Conservation (phyloP, 2,888 invertebrate species). For the Xanthorhoe designata region DNA sequence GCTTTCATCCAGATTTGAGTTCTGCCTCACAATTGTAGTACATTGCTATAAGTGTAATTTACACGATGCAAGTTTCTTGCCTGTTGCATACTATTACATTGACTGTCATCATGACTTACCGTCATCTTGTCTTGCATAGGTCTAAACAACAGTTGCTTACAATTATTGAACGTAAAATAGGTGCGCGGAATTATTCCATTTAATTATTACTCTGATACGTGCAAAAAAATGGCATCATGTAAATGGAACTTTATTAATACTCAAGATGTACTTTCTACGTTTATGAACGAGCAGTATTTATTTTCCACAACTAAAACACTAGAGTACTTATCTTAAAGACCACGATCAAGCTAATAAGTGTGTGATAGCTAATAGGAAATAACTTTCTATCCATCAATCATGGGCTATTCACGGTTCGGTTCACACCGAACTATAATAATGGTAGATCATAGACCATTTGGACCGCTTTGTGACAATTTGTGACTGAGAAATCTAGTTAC, state of each 20-base stretch:
- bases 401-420: slow-evolving; percentile 65
- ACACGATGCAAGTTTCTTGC: too few relatives aligned
- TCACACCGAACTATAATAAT: slow-evolving; percentile 68
- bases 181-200: too few relatives aligned
- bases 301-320: not conserved
- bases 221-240: too few relatives aligned
- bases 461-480: slow-evolving; percentile 57
- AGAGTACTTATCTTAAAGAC: slow-evolving; percentile 38
- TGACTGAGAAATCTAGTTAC: slow-evolving; percentile 56
- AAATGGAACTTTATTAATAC: too few relatives aligned
- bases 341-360: slow-evolving; percentile 51
- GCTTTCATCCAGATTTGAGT: not conserved
- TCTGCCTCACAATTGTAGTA: not conserved
- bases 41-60: not conserved
- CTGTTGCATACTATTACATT: too few relatives aligned
- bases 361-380: slow-evolving; percentile 55
- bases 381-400: slow-evolving; percentile 81
- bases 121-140: too few relatives aligned
- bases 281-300: not conserved
- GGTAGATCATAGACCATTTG: slow-evolving; percentile 61
- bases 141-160: too few relatives aligned
- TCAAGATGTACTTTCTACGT: not conserved
- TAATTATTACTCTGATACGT: too few relatives aligned
- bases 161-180: too few relatives aligned
- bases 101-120: too few relatives aligned